Base-by-base conservation (phyloP, 2,888 invertebrate species). In the Drosophila fulvimacula region DNA sequence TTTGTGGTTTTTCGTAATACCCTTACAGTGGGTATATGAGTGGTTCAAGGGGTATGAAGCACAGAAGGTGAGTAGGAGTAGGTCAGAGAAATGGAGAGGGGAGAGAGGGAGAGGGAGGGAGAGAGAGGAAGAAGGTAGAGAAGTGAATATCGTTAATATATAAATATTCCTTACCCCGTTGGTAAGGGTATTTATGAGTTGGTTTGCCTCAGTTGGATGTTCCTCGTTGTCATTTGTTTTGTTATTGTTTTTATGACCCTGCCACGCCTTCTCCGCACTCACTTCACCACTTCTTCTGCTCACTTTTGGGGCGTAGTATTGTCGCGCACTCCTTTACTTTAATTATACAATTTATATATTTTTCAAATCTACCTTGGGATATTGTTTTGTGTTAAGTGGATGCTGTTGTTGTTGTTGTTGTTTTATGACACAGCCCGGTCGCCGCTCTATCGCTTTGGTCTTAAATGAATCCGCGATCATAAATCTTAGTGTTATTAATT, bases 401-500 rank as follows among this genome's bases (percentile, higher is more conserved):
- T 27, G 27, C 46, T 48, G 82, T 52, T 39, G 46, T 39, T 64
- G 49, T 56, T 79, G 39, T 34, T 61, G 61, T 42, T 57, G 53
- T 56, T 76, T 88, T 75, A 79, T 80, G 88, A 66, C 77, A 82
- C 64, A 69, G 73, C 27, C 68, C 81, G 77, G 77, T 74, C 55
- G 82, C 49, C 59, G 68, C 48, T 57, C 57, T 53, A 78, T 19
- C 49, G 64, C 82, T 83, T 70, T 69, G 72, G 72, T 84, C 82
- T 69, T 65, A 58, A 70, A 42, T 58, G 42, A 60, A 53, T 46
- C 59, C 73, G 41, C 24, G 56, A 57, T 72, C 81, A 79, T 83
- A 88, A 83, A 83, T 83, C 83, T 83, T 27, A 44, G 51, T 57
- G 70, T 83, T 83, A 83, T 83, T 83, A 88, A 83, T 83, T 86